Evolutionary conservation across 2,113 vertebrate genomes (phyloP), one percentile per base, ranked within the genome.

Genomic region (Plestiodon gilberti): DNA sequence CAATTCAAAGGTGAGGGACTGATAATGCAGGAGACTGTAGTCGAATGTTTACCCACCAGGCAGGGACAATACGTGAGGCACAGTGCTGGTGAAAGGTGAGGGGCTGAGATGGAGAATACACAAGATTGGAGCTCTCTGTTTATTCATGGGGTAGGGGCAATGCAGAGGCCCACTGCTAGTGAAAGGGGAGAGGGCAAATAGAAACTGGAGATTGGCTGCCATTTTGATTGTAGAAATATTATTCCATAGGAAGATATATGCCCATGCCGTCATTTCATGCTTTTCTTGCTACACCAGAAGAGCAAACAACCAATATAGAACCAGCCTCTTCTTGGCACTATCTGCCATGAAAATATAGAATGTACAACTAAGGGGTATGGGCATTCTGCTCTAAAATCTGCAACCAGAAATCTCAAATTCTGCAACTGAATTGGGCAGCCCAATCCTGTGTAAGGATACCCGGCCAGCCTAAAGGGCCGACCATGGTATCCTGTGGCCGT

Each of bases 21-120:
- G 70, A 84, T 65, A 38, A 55, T 62, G 28, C 64, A 48, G 14
- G 38, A 30, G 78, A 25, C 57, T 75, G 28, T 52, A 38, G 55
- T 33, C 1, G 69, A 0, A 0, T 57, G 28, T 78, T 48, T 0
- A 9, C 78, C 69, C 78, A 81, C 70, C 0, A 18, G 59, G 67
- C 85, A 74, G 67, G 85, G n/a, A 81, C 67, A 74, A 28, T 52
- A 74, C n/a, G 14, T 81, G 69, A 64, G 78, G 57, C 8, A 35
- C 38, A 28, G 57, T 52, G 30, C 20, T 86, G 69, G 57, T 81
- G 69, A 74, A 81, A 81, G 78, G 59, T 74, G 85, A 86, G 69
- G 65, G 38, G 22, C 69, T 86, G 57, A 80, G 43, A 62, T 28
- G n/a, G 33, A 43, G 82, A 65, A n/a, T 30, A 52, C 40, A 64